A percentile compares a stretch with the other conserved stretches of the same genome.
Conservation (phyloP, 2,113 vertebrate species). For the Cinclus cinclus region DNA sequence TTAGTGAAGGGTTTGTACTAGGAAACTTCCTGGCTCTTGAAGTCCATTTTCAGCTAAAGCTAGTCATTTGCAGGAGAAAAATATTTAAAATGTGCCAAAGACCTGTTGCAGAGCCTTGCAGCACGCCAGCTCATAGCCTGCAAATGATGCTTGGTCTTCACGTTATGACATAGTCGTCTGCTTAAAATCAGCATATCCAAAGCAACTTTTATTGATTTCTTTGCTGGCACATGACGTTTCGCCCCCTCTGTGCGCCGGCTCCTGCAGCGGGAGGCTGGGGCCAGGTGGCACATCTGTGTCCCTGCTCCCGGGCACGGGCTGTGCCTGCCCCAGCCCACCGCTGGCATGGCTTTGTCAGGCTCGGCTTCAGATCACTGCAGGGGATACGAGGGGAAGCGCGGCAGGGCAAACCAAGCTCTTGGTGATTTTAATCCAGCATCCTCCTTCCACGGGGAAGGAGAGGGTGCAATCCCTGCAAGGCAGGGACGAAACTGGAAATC, state of each 20-base stretch:
- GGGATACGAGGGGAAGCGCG: accelerated
- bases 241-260: accelerated
- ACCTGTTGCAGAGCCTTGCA: neutral
- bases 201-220: neutral
- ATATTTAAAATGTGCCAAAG: neutral
- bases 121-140: neutral
- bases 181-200: neutral
- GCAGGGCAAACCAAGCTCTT: neutral
- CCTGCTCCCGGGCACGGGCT: accelerated
- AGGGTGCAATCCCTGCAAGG: neutral
- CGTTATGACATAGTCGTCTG: neutral
- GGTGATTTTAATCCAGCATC: neutral
- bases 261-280: no score
- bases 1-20: neutral
- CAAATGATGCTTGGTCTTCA: neutral
- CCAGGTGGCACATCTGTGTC: neutral
- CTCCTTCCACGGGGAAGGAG: neutral
- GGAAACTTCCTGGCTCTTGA: neutral
- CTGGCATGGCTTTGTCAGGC: neutral
- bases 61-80: neutral
- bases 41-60: neutral
- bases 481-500: neutral
- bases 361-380: neutral
- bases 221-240: accelerated
- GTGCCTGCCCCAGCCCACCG: neutral